Percentiles rank a stretch among this genome's conserved stretches.
phyloP scores from a whole-genome alignment of 2,888 invertebrate genomes.

The Tridacna gigas region DNA sequence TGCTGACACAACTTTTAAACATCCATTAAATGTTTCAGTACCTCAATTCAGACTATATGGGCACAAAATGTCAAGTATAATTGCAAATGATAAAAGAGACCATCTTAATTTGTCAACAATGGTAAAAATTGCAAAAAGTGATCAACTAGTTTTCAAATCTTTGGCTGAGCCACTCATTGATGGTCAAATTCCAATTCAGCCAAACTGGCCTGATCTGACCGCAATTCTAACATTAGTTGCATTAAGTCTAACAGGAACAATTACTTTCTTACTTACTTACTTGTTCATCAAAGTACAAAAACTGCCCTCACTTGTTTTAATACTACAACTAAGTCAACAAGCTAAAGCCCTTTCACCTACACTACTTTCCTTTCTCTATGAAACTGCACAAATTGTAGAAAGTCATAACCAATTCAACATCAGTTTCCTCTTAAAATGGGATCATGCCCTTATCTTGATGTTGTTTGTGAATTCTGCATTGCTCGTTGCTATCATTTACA shows the following conservation, averaged over 20 bases:
- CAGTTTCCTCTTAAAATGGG: slow-evolving; percentile 9
- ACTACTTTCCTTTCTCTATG: slow-evolving; percentile 33
- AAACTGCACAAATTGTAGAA: not conserved
- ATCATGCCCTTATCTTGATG: slow-evolving; percentile 14
- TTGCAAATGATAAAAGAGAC: slow-evolving; percentile 28
- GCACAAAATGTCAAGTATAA: slow-evolving; percentile 29
- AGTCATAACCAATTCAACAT: slow-evolving; percentile 16
- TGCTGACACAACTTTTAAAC: slow-evolving; percentile 34
- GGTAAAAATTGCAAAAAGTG: slow-evolving; percentile 31
- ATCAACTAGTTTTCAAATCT: slow-evolving; percentile 25
- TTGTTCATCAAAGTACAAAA: slow-evolving; percentile 18
- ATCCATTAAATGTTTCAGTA: slow-evolving; percentile 28
- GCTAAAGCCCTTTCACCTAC: slow-evolving; percentile 14
- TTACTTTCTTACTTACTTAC: slow-evolving; percentile 2
- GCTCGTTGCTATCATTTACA: not conserved
- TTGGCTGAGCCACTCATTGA: slow-evolving; percentile 32
- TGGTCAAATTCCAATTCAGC: slow-evolving; percentile 27
- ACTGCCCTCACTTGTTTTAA: slow-evolving; percentile 11
- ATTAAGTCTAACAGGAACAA: not conserved
- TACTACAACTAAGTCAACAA: slow-evolving; percentile 20
- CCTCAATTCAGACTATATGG: slow-evolving; percentile 43
- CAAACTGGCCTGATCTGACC: slow-evolving; percentile 34
- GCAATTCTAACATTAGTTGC: slow-evolving; percentile 23
- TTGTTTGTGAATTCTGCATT: not conserved
- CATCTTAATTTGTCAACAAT: slow-evolving; percentile 39